These are phyloP conservation scores for Trissolcus japonicus DNA, from an alignment of 2,888 invertebrate genomes.

Conservation along the genomic window DNA sequence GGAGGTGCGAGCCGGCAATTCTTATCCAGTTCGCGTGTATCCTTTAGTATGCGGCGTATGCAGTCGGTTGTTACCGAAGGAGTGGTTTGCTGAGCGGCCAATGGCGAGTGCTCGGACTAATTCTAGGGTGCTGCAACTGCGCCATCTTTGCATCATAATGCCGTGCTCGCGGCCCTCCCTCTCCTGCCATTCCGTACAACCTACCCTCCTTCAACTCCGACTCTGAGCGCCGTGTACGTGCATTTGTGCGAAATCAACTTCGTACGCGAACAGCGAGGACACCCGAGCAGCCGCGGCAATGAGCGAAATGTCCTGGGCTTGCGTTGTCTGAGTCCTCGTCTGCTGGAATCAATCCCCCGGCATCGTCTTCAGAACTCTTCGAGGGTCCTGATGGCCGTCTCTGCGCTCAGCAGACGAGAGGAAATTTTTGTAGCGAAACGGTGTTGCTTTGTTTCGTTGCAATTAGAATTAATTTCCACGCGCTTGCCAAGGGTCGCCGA, in stretches of 20 bases:
- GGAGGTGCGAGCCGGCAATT: constrained; percentile 63
- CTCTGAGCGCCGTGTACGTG: constrained; percentile 47
- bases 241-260: constrained; percentile 34
- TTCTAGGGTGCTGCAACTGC: constrained; percentile 76
- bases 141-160: constrained; percentile 77
- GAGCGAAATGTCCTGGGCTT: constrained; percentile 59
- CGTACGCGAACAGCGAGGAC: constrained; percentile 54
- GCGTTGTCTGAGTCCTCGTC: constrained; percentile 74
- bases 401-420: constrained; percentile 12
- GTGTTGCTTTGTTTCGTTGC: constrained; percentile 28
- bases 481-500: constrained; percentile 28
- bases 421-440: constrained; percentile 7
- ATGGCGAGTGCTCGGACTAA: constrained; percentile 76
- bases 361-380: neutral
- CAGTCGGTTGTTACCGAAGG: constrained; percentile 76
- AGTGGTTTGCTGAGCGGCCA: constrained; percentile 76
- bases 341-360: constrained; percentile 70
- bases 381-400: neutral
- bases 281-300: constrained; percentile 5
- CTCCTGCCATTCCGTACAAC: constrained; percentile 57
- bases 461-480: constrained; percentile 52
- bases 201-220: constrained; percentile 58
- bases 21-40: constrained; percentile 71
- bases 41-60: constrained; percentile 76
- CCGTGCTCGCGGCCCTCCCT: constrained; percentile 67